Conservation (phyloP, 2,888 invertebrate species). For the Lasius platythorax region DNA sequence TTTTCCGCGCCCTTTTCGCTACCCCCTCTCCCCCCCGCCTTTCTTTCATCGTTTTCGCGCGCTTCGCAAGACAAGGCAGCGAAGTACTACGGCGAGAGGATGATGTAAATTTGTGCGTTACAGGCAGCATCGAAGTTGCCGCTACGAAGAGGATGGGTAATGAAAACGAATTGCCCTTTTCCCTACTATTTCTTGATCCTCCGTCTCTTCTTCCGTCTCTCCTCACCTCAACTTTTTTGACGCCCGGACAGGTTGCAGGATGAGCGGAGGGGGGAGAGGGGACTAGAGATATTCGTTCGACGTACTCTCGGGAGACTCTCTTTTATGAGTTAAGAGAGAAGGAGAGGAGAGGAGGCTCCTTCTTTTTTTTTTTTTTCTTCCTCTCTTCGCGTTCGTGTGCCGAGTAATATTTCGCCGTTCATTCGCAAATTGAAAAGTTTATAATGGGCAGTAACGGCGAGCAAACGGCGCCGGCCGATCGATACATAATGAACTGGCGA, state of each 20-base stretch:
- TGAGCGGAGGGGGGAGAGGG: not conserved
- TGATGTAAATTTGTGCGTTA: slow-evolving; percentile 75
- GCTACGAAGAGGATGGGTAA: slow-evolving; percentile 62
- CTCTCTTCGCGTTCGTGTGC: slow-evolving; percentile 10
- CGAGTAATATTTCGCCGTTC: slow-evolving; percentile 51
- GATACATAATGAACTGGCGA: slow-evolving; percentile 57
- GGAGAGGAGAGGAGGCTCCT: not conserved
- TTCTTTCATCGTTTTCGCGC: not conserved
- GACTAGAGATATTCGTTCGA: slow-evolving; percentile 57
- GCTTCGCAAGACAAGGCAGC: slow-evolving; percentile 57
- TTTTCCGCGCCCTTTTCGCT: not conserved
- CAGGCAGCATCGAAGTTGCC: slow-evolving; percentile 70
- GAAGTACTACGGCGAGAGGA: slow-evolving; percentile 58
- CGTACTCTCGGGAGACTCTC: slow-evolving; percentile 53
- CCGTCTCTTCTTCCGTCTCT: slow-evolving; percentile 11
- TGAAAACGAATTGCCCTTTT: slow-evolving; percentile 76
- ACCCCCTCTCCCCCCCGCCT: not conserved
- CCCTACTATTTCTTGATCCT: slow-evolving; percentile 60
- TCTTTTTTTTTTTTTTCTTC: slow-evolving; percentile 21
- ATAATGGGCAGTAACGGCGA: slow-evolving; percentile 49
- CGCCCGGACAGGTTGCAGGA: slow-evolving; percentile 62
- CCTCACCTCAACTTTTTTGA: slow-evolving; percentile 57
- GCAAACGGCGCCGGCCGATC: slow-evolving; percentile 53
- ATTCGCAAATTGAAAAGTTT: slow-evolving; percentile 64
- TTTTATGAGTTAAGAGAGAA: slow-evolving; percentile 46